Percentiles rank a stretch among this genome's conserved stretches.
phyloP scores from a whole-genome alignment of 2,797 vertebrate genomes.

The Enteromius anoplus region DNA sequence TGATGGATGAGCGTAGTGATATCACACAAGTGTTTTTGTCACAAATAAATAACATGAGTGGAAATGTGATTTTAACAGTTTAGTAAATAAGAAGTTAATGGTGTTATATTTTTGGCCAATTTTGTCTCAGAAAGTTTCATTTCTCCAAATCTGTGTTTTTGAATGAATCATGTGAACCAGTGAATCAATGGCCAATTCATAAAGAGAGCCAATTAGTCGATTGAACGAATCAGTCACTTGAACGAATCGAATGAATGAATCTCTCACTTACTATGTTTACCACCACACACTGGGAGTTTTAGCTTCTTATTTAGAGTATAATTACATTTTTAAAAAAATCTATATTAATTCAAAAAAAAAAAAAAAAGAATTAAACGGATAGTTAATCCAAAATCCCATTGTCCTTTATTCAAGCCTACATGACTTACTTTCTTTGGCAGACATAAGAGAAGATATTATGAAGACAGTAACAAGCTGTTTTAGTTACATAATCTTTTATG shows the following conservation, averaged over 20 bases:
- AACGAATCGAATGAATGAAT: background rate
- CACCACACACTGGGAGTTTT: background rate
- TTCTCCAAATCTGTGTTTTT: background rate
- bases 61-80: background rate
- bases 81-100: too few species aligned
- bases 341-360: background rate
- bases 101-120: background rate
- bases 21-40: too few species aligned
- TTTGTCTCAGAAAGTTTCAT: background rate
- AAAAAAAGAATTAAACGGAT: background rate
- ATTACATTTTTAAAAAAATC: background rate
- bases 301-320: background rate
- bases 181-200: background rate
- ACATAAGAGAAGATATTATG: background rate
- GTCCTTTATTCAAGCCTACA: background rate
- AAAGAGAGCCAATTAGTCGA: background rate
- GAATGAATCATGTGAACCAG: background rate
- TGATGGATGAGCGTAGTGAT: too few species aligned
- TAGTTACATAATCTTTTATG: too few species aligned
- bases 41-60: too few species aligned
- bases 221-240: background rate
- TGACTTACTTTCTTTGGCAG: background rate
- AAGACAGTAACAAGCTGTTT: background rate
- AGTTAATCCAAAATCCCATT: background rate
- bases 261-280: background rate